These are phyloP conservation scores for Microplitis deprimator DNA, from an alignment of 2,888 invertebrate genomes.

Conservation along the genomic window DNA sequence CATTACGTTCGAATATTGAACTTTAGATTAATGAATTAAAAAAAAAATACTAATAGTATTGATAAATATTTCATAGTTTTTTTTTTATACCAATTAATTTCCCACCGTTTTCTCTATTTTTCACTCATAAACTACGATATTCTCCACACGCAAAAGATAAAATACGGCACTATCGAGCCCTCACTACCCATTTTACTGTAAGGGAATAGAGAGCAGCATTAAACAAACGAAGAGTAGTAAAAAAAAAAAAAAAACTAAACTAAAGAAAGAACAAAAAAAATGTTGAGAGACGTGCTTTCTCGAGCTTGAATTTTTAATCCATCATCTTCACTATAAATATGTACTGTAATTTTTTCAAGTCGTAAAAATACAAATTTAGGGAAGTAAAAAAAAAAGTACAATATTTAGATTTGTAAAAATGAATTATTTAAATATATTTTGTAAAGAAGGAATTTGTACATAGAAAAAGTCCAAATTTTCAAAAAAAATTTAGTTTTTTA, in stretches of 20 bases:
- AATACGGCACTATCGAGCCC: neutral
- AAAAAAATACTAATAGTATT: neutral
- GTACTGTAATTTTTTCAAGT: neutral
- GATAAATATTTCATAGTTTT: neutral
- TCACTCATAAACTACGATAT: neutral
- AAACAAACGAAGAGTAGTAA: neutral
- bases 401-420: neutral
- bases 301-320: neutral
- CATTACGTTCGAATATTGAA: too few species aligned
- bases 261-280: slow-evolving; percentile 5
- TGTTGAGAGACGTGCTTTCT: neutral
- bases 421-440: too few species aligned
- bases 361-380: neutral
- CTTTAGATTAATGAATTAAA: too few species aligned
- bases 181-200: neutral
- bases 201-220: neutral
- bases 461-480: too few species aligned
- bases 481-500: too few species aligned
- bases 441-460: too few species aligned
- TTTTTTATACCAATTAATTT: neutral
- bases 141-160: neutral
- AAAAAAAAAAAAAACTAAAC: neutral
- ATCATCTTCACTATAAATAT: neutral
- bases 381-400: neutral
- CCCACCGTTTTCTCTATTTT: neutral